Evolutionary conservation across 2,888 invertebrate genomes (phyloP).

Genomic region (Euphydryas editha): DNA sequence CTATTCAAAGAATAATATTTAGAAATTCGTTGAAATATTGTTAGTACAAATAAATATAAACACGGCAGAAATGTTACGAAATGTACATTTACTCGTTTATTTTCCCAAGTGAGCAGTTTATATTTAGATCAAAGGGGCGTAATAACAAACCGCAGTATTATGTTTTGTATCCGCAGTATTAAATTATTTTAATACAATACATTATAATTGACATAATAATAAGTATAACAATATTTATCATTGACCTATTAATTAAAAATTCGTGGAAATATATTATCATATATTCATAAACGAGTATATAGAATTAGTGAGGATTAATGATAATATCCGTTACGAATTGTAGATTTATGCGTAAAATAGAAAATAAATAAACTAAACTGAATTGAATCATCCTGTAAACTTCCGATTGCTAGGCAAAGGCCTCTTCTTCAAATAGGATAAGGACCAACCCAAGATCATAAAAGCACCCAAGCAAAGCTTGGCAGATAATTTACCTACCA

Average conservation of each 20-base stretch:
- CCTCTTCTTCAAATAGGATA: too few relatives aligned
- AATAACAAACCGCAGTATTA: conserved; percentile 15
- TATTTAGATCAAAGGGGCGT: conserved; percentile 26
- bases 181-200: conserved; percentile 4
- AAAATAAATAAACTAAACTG: not conserved
- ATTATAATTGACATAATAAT: conserved; percentile 5
- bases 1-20: not conserved
- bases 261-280: conserved; percentile 3
- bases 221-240: not conserved
- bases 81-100: conserved; percentile 18
- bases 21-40: conserved; percentile 7
- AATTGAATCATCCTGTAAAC: too few relatives aligned
- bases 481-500: too few relatives aligned
- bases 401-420: too few relatives aligned
- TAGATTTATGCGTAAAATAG: too few relatives aligned
- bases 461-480: too few relatives aligned
- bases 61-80: conserved; percentile 14
- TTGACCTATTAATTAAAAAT: not conserved
- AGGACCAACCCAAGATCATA: too few relatives aligned
- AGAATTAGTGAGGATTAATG: too few relatives aligned
- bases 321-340: too few relatives aligned
- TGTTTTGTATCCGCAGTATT: conserved; percentile 2
- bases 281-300: not conserved
- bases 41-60: conserved; percentile 7
- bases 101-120: conserved; percentile 19